A percentile compares a stretch with the other conserved stretches of the same genome.
These are phyloP conservation scores for Zophobas morio DNA, from an alignment of 1,140 invertebrate species.

Conservation along the genomic window DNA sequence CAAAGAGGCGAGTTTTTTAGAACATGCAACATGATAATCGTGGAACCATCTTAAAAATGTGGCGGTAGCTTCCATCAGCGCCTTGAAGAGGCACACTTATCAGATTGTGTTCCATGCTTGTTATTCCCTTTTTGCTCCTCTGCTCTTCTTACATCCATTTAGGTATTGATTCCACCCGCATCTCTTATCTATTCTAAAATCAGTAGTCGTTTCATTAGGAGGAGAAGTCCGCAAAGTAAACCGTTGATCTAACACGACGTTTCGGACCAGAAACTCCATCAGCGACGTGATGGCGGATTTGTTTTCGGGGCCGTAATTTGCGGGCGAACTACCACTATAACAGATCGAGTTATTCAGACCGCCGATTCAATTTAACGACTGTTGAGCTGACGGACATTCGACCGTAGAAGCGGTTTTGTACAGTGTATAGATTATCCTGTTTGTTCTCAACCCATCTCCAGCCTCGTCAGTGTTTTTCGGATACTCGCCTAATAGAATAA, in stretches of 20 bases:
- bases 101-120: slow-evolving; percentile 53
- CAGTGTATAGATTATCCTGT: slow-evolving; percentile 25
- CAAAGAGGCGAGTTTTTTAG: slow-evolving; percentile 25
- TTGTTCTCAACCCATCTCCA: slow-evolving; percentile 14
- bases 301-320: slow-evolving; percentile 35
- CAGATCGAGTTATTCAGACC: slow-evolving; percentile 40
- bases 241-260: not conserved
- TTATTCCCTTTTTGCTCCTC: slow-evolving; percentile 48
- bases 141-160: slow-evolving; percentile 48
- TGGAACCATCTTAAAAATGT: slow-evolving; percentile 28
- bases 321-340: slow-evolving; percentile 22
- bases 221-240: slow-evolving; percentile 5
- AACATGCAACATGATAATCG: slow-evolving; percentile 36
- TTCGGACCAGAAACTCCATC: not conserved
- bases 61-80: slow-evolving; percentile 37
- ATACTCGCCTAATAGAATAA: slow-evolving; percentile 32
- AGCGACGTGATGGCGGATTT: slow-evolving; percentile 15
- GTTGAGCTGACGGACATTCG: slow-evolving; percentile 27
- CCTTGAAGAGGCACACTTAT: slow-evolving; percentile 51
- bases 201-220: slow-evolving; percentile 44
- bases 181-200: slow-evolving; percentile 31
- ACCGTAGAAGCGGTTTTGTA: slow-evolving; percentile 28
- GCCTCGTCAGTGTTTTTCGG: slow-evolving; percentile 24
- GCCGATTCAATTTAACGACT: slow-evolving; percentile 38
- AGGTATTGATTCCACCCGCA: slow-evolving; percentile 50